Evolutionary conservation across 2,888 invertebrate species (phyloP).

Genomic region (Aphodius granarius): DNA sequence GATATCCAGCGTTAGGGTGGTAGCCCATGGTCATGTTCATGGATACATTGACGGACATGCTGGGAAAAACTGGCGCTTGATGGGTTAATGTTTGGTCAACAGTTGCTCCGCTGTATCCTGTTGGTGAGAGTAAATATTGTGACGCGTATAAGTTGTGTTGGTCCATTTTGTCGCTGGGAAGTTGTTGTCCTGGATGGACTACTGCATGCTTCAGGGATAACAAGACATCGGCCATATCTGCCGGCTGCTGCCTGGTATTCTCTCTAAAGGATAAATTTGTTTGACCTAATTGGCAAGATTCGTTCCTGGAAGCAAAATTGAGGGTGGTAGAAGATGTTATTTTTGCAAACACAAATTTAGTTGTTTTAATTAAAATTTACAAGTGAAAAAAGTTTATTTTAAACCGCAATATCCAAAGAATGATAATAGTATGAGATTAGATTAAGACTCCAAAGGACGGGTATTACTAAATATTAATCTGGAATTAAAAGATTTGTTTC

Average conservation of each 20-base stretch:
- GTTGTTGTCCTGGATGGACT: conserved; percentile 70
- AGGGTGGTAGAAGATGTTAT: no score
- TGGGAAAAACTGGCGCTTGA: conserved; percentile 63
- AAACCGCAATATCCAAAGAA: neutral
- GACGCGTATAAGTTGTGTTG: conserved; percentile 54
- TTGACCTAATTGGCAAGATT: conserved; percentile 24
- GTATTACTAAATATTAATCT: neutral
- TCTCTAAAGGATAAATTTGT: conserved; percentile 33
- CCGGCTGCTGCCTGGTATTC: conserved; percentile 56
- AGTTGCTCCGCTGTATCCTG: conserved; percentile 48
- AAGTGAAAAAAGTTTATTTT: neutral
- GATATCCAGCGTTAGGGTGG: conserved; percentile 53
- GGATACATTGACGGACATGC: conserved; percentile 95
- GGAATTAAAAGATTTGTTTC: neutral
- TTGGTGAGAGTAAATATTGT: conserved; percentile 68
- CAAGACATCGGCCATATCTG: conserved; percentile 86
- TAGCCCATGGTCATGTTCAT: conserved; percentile 98
- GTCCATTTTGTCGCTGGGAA: conserved; percentile 40
- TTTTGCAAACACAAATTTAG: no score
- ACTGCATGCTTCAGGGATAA: conserved; percentile 86
- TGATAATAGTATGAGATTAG: neutral
- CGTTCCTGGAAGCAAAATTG: neutral
- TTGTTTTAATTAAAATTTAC: no score
- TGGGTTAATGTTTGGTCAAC: conserved; percentile 47
- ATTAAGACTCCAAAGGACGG: neutral